Percentiles rank a stretch among this genome's conserved stretches.
Evolutionary conservation across 2,888 invertebrate genomes (phyloP).

Genomic region (Tipula lateralis): DNA sequence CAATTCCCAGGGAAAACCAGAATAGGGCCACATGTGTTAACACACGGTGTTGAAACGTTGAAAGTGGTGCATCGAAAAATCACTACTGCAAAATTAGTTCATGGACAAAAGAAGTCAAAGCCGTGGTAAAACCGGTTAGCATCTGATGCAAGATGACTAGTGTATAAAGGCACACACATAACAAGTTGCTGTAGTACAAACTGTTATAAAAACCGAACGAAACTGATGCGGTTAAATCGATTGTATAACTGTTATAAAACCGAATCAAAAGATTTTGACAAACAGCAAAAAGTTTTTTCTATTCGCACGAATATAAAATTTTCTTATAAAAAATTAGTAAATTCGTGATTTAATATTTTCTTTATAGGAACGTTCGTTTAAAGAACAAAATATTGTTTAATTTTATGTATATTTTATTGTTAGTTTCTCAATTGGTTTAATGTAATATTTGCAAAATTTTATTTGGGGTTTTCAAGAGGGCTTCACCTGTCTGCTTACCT

Average conservation of each 20-base stretch:
- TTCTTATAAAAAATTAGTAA: not conserved
- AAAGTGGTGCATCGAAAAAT: too few relatives aligned
- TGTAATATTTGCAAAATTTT: not conserved
- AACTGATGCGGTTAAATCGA: not conserved
- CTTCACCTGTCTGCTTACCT: not conserved
- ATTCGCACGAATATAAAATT: not conserved
- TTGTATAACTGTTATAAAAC: not conserved
- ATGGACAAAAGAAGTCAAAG: too few relatives aligned
- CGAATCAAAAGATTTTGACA: not conserved
- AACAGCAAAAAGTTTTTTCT: not conserved
- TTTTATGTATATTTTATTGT: not conserved
- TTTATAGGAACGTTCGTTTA: not conserved
- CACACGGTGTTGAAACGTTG: too few relatives aligned
- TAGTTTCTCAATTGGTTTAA: not conserved
- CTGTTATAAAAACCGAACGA: not conserved
- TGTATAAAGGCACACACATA: too few relatives aligned
- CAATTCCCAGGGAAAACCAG: too few relatives aligned
- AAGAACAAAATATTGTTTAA: not conserved
- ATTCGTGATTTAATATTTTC: not conserved
- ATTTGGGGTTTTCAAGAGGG: not conserved
- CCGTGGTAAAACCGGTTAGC: too few relatives aligned
- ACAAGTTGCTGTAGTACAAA: too few relatives aligned
- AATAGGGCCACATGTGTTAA: too few relatives aligned
- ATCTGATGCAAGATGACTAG: too few relatives aligned
- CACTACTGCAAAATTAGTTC: too few relatives aligned